These are phyloP conservation scores for Tuta absoluta DNA, from an alignment of 2,888 invertebrate species.

Conservation along the genomic window DNA sequence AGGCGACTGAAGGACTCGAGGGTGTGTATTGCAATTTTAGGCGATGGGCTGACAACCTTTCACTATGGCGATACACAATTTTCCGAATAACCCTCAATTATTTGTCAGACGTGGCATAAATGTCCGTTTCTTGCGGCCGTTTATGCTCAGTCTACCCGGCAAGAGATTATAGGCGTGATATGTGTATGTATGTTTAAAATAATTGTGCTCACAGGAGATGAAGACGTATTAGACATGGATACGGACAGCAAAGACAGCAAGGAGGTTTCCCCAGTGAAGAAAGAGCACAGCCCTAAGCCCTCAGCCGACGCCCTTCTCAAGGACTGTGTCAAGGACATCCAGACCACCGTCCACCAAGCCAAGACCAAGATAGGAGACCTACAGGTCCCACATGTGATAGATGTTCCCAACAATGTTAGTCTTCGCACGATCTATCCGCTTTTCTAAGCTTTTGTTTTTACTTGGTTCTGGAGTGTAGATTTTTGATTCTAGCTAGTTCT, in stretches of 20 bases:
- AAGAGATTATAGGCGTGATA: no score
- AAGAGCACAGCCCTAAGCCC: constrained; percentile 63
- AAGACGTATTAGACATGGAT: constrained; percentile 66
- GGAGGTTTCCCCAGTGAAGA: constrained; percentile 43
- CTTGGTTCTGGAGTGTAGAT: constrained; percentile 14
- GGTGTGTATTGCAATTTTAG: no score
- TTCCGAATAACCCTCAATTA: no score
- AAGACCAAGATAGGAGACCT: constrained; percentile 84
- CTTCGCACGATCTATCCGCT: constrained; percentile 70
- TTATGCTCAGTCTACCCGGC: no score
- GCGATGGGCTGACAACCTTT: no score
- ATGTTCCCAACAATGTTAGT: constrained; percentile 68
- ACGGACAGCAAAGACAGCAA: constrained; percentile 32
- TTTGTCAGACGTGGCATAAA: no score
- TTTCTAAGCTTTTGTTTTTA: constrained; percentile 34
- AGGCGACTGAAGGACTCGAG: no score
- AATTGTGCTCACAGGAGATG: constrained; percentile 57
- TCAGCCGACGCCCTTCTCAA: constrained; percentile 66
- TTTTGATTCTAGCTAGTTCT: neutral
- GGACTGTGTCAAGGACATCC: constrained; percentile 80
- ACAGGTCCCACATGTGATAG: constrained; percentile 75
- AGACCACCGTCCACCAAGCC: constrained; percentile 81
- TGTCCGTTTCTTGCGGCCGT: no score
- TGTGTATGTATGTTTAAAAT: no score
- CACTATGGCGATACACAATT: no score